Base-by-base conservation (phyloP, 2,113 vertebrate genomes). In the Irena cyanogastra region DNA sequence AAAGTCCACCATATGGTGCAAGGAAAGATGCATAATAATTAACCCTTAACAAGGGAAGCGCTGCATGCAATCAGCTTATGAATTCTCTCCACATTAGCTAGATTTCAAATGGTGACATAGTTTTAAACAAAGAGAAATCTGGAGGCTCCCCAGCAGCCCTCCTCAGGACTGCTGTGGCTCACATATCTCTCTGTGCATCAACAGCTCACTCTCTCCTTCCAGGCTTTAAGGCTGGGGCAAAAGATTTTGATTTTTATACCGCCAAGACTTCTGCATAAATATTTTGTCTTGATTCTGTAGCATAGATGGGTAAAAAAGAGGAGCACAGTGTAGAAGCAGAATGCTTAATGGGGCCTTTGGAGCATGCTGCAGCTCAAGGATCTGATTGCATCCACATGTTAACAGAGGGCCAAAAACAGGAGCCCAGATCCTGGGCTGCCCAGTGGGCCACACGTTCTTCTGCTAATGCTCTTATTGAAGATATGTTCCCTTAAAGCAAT, bases 31-130 rank as follows among this genome's bases (percentile, higher is more conserved):
- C 63, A 84, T 75, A 89, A 92, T 87, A 95, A 95, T 91, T 94
- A 96, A 93, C 87, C 87, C 78, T 90, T 96, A 95, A 94, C 81
- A 95, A 95, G 77, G 53, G 57, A 95, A 95, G n/a, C 45, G 6
- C 81, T 61, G 66, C 45, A 1, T 49, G 77, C 61, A 75, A 61
- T 37, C 6, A 3, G 74, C 64, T 94, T 84, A 85, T 76, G 70
- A 97, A 91, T 89, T 95, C 70, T 65, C 63, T 87, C 44, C 74
- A 42, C 69, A 87, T 93, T 93, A 91, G 70, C 76, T 91, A 76
- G 61, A 76, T 91, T 94, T 92, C 91, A 94, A 91, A 69, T 50
- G 59, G 39, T 9, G 8, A 74, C 81, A 92, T 17, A 84, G 80
- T 64, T 86, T 94, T 78, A 79, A 94, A 94, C 77, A 95, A 89